These are phyloP conservation scores for Zaprionus ornatus DNA, from an alignment of 1,140 invertebrate genomes.

Conservation along the genomic window DNA sequence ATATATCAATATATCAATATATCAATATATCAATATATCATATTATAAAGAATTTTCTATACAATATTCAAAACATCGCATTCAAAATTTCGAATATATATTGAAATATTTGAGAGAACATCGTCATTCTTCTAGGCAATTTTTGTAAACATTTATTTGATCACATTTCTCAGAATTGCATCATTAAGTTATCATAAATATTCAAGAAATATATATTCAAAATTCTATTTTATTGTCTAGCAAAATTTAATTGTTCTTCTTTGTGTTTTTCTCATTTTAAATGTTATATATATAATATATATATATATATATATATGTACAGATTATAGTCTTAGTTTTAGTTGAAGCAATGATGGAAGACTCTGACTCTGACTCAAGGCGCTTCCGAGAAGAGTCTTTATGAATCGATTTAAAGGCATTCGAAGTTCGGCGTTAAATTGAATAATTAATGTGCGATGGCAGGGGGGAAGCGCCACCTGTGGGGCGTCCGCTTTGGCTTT, in stretches of 20 bases:
- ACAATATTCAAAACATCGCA: background rate
- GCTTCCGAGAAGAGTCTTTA: background rate
- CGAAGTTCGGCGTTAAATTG: conserved; percentile 21
- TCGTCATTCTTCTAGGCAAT: background rate
- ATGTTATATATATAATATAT: background rate
- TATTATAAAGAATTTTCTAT: background rate
- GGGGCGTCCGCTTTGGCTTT: conserved; percentile 58
- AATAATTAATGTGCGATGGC: background rate
- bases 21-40: too few species aligned
- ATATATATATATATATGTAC: background rate
- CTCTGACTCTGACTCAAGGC: background rate
- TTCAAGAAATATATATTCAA: background rate
- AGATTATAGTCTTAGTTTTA: background rate
- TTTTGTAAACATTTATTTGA: background rate
- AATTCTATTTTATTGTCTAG: background rate
- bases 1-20: too few species aligned
- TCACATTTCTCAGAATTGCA: background rate
- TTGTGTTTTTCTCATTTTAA: background rate
- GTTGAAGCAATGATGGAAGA: background rate
- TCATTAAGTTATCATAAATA: background rate
- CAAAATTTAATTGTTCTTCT: background rate
- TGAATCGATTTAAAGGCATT: conserved; percentile 22
- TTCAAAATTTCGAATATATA: background rate
- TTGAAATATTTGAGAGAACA: background rate
- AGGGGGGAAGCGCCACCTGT: conserved; percentile 70